Percentiles rank a stretch among this genome's conserved stretches.
Conservation (phyloP, 37 sponge, comb jelly and placozoan species). For the Bolinopsis microptera region DNA sequence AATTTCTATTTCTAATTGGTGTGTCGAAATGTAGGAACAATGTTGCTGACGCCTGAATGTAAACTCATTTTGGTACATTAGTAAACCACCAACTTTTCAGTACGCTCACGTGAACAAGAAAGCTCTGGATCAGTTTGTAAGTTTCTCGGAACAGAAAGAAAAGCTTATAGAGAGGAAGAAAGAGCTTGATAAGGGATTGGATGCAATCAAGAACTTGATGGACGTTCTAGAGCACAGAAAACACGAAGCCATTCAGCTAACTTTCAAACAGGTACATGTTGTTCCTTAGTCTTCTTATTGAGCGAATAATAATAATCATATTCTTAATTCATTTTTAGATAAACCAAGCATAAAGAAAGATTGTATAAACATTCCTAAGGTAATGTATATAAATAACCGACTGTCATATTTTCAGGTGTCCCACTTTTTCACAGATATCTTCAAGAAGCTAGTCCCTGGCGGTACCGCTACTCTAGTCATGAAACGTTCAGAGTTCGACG, state of each 20-base stretch:
- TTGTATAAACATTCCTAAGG: neutral
- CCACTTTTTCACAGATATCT: slow-evolving; percentile 88
- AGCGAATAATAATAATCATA: neutral
- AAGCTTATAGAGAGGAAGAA: slow-evolving; percentile 79
- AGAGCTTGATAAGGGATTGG: slow-evolving; percentile 75
- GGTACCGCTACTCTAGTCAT: slow-evolving; percentile 86
- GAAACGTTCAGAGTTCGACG: slow-evolving; percentile 75
- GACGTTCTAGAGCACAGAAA: slow-evolving; percentile 88
- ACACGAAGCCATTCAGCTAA: slow-evolving; percentile 95
- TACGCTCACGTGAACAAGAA: slow-evolving; percentile 97
- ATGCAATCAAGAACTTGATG: slow-evolving; percentile 85
- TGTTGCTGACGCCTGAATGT: no score
- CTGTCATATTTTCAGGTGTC: slow-evolving; percentile 86
- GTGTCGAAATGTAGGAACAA: neutral
- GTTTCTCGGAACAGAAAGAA: slow-evolving; percentile 91
- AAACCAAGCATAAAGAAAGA: neutral
- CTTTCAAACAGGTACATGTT: slow-evolving; percentile 96
- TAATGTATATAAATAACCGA: neutral
- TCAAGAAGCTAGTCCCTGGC: slow-evolving; percentile 87
- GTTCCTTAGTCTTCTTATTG: neutral
- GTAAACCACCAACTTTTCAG: no score
- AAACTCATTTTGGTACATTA: no score
- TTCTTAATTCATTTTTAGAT: neutral
- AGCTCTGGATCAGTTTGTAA: slow-evolving; percentile 94
- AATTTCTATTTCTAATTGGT: neutral